Evolutionary conservation across 2,113 vertebrate species (phyloP), one percentile per base, ranked within the genome.

Genomic region (Crotophaga sulcirostris): DNA sequence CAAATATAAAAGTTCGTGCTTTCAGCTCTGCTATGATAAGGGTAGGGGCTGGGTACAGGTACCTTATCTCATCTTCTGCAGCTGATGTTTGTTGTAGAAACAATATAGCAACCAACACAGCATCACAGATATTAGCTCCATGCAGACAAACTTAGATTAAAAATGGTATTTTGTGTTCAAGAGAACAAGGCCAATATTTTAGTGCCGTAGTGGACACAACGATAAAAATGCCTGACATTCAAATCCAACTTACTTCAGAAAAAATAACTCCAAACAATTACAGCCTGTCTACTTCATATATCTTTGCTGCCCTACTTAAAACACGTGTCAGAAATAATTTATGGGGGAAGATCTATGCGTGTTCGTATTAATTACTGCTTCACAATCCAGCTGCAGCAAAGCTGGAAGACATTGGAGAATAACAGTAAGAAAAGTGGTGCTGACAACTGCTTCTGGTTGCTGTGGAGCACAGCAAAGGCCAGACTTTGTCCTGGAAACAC

Each of bases 321-420:
- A 87, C 4, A 75, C 4, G 28, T 38, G 66, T 67, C 81, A 96
- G 95, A 92, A 96, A 98, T 97, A 84, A 98, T 98, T 92, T 74
- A 96, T 97, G 72, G 92, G 59, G 31, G 34, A 60, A 70, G 34
- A 73, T 28, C 49, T 17, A 42, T 95, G 91, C 83, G 96, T 89
- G 96, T 93, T 93, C 81, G 93, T 90, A 94, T 91, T 21, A 84
- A 83, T 45, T 77, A n/a, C 42, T 88, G 78, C 78, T 92, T 96
- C 88, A 91, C 79, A 81, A 95, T 76, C 75, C 69, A 51, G 66
- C 45, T 63, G 63, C 62, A 55, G 10, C 44, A 92, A 72, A 95
- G 72, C 67, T 78, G 90, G 33, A 84, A 96, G 51, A 34, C 47
- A 20, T 42, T 55, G 54, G 60, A 64, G 83, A 80, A 44, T 13